phyloP scores from a whole-genome alignment of 2,888 invertebrate genomes.

The Sycophila texana region DNA sequence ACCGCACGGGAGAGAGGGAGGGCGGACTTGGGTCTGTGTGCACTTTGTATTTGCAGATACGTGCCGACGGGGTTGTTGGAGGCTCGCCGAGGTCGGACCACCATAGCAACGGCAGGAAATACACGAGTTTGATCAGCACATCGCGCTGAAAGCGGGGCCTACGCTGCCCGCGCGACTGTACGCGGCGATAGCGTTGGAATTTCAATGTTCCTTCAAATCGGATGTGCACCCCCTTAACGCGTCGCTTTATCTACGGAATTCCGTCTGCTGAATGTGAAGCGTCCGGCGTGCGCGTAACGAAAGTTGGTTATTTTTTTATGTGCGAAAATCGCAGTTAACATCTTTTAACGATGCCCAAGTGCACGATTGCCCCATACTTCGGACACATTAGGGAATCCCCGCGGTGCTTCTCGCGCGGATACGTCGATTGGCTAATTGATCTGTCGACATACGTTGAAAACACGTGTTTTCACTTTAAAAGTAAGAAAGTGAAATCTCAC shows the following conservation, averaged over 20 bases:
- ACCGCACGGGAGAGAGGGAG: background rate
- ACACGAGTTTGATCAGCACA: conserved; percentile 22
- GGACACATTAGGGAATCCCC: no score
- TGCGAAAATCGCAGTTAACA: background rate
- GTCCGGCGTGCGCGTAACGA: conserved; percentile 21
- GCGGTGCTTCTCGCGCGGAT: no score
- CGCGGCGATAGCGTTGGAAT: conserved; percentile 29
- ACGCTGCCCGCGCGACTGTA: conserved; percentile 1
- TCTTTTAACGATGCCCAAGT: background rate
- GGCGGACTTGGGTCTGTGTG: background rate
- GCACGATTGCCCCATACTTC: no score
- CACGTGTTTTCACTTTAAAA: no score
- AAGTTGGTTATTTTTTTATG: background rate
- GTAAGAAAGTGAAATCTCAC: no score
- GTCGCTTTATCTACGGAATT: conserved; percentile 25
- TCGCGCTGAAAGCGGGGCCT: background rate
- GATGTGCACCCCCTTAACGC: conserved; percentile 12
- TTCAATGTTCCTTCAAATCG: conserved; percentile 34
- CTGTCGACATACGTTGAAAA: background rate
- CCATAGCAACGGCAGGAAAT: conserved; percentile 1
- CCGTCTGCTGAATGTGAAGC: conserved; percentile 33
- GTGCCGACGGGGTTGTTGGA: background rate
- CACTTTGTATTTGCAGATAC: background rate
- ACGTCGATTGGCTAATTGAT: background rate
- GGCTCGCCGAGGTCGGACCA: conserved; percentile 8